Conservation (phyloP, 92 coral and sea anemone genomes). For the Umimayanthus chanpuru region DNA sequence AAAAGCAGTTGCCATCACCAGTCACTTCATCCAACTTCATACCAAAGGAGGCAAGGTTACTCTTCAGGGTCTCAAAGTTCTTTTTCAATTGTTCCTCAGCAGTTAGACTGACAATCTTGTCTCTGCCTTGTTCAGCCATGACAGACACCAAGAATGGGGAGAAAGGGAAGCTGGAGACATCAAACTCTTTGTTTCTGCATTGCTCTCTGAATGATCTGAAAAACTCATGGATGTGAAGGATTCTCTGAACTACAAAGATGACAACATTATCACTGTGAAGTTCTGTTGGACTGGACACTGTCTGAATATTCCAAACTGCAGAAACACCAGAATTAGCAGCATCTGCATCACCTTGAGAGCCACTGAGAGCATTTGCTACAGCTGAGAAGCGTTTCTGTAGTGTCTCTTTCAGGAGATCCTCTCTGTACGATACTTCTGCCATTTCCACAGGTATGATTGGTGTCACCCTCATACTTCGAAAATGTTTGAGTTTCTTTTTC, state of each 20-base stretch:
- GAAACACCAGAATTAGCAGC: neutral
- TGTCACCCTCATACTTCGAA: constrained; percentile 30
- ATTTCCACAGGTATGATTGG: constrained; percentile 63
- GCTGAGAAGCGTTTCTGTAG: constrained; percentile 35
- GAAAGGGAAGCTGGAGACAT: constrained; percentile 48
- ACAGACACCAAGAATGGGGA: constrained; percentile 39
- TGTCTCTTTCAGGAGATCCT: constrained; percentile 26
- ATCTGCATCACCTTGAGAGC: neutral
- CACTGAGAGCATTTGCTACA: constrained; percentile 7
- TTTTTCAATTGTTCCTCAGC: constrained; percentile 26
- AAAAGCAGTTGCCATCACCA: constrained; percentile 72
- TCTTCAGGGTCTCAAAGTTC: constrained; percentile 44
- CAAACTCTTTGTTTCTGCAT: constrained; percentile 68
- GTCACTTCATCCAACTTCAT: constrained; percentile 53
- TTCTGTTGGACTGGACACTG: constrained; percentile 51
- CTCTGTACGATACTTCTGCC: constrained; percentile 36
- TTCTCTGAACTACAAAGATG: constrained; percentile 63
- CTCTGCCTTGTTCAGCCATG: constrained; percentile 48
- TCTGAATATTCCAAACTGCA: constrained; percentile 16
- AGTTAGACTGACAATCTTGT: constrained; percentile 18
- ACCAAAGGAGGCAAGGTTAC: constrained; percentile 66
- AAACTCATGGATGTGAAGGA: constrained; percentile 72
- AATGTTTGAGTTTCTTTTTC: constrained; percentile 38
- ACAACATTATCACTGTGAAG: constrained; percentile 54
- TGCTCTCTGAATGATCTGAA: constrained; percentile 46